Evolutionary conservation across 2,113 vertebrate genomes (phyloP).

Genomic region (Ammodytes dubius): DNA sequence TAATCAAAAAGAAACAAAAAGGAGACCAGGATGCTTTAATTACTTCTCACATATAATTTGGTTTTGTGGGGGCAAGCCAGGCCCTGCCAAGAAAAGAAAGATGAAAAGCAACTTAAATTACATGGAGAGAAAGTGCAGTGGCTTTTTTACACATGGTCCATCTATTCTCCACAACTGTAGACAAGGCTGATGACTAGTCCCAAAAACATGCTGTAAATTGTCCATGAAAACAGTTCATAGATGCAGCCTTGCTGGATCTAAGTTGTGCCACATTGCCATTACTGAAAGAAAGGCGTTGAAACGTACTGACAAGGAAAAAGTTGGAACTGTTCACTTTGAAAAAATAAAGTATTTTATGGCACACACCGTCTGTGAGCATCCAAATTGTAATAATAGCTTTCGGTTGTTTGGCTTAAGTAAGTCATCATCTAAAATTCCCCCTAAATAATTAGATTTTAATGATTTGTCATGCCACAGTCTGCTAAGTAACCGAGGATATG

Average conservation of each 20-base stretch:
- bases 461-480: slow-evolving; percentile 49
- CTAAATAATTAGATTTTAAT: slow-evolving; percentile 61
- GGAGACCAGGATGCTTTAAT: slow-evolving; percentile 80
- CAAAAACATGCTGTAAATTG: slow-evolving; percentile 59
- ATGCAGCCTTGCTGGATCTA: slow-evolving; percentile 29
- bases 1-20: slow-evolving; percentile 85
- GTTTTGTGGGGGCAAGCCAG: slow-evolving; percentile 74
- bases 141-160: slow-evolving; percentile 64
- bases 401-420: slow-evolving; percentile 7
- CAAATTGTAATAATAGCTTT: neutral
- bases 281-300: slow-evolving; percentile 35
- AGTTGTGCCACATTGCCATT: slow-evolving; percentile 23
- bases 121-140: slow-evolving; percentile 73
- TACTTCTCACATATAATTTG: slow-evolving; percentile 84
- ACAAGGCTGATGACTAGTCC: slow-evolving; percentile 62
- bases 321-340: neutral
- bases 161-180: slow-evolving; percentile 59
- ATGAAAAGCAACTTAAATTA: slow-evolving; percentile 83
- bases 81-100: slow-evolving; percentile 77
- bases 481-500: slow-evolving; percentile 59
- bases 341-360: neutral
- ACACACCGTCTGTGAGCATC: neutral
- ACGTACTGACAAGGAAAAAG: slow-evolving; percentile 20
- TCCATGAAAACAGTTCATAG: slow-evolving; percentile 33
- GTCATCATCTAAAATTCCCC: slow-evolving; percentile 28